These are phyloP conservation scores for Diploscapter pachys DNA, from an alignment of 1,140 invertebrate genomes.

Conservation along the genomic window DNA sequence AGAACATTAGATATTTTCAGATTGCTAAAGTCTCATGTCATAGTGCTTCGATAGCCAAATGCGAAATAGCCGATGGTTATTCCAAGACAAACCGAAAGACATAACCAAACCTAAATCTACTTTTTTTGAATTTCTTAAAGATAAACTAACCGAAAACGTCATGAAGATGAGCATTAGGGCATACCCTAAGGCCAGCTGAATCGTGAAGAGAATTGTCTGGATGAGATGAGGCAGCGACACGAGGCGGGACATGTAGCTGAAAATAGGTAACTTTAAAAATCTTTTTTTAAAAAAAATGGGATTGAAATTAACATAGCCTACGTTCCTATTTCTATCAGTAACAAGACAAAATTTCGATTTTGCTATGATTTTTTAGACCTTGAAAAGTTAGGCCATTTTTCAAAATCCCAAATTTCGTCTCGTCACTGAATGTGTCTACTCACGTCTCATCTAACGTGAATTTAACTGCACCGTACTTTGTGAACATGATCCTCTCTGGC, in stretches of 20 bases:
- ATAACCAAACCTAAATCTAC: slow-evolving; percentile 61
- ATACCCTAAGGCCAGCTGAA: slow-evolving; percentile 63
- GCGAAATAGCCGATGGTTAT: slow-evolving; percentile 63
- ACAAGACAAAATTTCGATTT: too few relatives aligned
- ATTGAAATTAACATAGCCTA: not conserved
- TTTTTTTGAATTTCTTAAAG: too few relatives aligned
- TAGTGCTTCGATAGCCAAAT: slow-evolving; percentile 47
- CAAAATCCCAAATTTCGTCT: too few relatives aligned
- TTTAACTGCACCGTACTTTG: too few relatives aligned
- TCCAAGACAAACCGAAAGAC: slow-evolving; percentile 62
- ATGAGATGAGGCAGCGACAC: slow-evolving; percentile 21
- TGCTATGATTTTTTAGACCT: too few relatives aligned
- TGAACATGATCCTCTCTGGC: too few relatives aligned
- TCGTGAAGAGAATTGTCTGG: slow-evolving; percentile 36
- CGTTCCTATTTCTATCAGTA: too few relatives aligned
- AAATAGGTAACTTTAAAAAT: not conserved
- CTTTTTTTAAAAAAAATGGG: too few relatives aligned
- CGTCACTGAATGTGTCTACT: too few relatives aligned
- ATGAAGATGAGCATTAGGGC: slow-evolving; percentile 65
- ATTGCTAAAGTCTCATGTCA: not conserved
- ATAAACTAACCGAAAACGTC: slow-evolving; percentile 58
- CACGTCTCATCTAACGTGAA: too few relatives aligned
- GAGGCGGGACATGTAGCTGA: slow-evolving; percentile 29
- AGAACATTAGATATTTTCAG: slow-evolving; percentile 5
- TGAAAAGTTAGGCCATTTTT: too few relatives aligned